Evolutionary conservation across 1,140 invertebrate genomes (phyloP).

Genomic region (Euura saliciscinereae): DNA sequence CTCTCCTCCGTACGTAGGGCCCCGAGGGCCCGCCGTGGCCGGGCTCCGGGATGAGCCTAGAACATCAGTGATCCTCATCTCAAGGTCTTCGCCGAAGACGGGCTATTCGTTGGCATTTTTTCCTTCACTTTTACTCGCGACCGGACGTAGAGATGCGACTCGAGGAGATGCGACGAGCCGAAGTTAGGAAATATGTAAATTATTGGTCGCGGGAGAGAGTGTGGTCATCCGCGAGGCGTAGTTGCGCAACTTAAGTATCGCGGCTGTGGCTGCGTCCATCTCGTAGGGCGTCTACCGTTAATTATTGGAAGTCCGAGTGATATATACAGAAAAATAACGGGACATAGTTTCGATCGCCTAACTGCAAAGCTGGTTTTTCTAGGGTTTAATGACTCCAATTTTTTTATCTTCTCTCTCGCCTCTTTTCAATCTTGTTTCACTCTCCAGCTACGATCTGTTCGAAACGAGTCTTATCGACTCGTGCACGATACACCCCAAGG

Average conservation of each 20-base stretch:
- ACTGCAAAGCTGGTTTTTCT: background rate
- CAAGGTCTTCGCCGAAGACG: background rate
- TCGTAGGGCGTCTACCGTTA: background rate
- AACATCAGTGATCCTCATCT: constrained; percentile 38
- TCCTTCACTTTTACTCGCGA: no score
- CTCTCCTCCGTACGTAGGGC: constrained; percentile 21
- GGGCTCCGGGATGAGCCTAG: constrained; percentile 32
- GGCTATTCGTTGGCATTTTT: background rate
- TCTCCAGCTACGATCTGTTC: no score
- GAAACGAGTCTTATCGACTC: no score
- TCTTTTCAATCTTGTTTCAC: background rate
- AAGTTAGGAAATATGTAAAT: no score
- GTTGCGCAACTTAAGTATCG: no score
- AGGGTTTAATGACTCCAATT: background rate
- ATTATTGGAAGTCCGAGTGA: background rate
- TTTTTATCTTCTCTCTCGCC: background rate
- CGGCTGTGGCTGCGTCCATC: background rate
- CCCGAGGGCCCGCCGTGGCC: constrained; percentile 24
- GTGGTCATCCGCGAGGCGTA: no score
- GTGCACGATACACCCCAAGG: no score
- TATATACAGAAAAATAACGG: background rate
- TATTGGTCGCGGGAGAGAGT: no score
- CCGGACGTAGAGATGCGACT: no score
- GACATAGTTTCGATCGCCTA: background rate
- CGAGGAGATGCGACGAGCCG: no score